Evolutionary conservation across 2,113 vertebrate genomes (phyloP).

Genomic region (Macroglossus sobrinus): DNA sequence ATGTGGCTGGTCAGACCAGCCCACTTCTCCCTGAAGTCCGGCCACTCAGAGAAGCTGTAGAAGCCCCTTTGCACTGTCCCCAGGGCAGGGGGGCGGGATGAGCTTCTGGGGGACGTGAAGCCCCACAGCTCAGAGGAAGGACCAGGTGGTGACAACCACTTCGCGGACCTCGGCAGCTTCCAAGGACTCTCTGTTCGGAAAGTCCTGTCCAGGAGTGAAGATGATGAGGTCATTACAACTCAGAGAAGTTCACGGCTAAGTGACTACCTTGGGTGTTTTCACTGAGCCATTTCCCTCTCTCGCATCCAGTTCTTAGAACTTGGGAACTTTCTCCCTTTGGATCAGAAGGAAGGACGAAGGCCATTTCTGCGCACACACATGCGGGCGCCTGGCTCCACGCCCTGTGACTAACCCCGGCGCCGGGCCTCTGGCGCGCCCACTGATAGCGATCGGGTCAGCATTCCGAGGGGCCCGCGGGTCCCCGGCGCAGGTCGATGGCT

Average conservation of each 20-base stretch:
- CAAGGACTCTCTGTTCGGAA: not conserved
- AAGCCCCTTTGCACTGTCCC: not conserved
- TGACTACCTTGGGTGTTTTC: too few relatives aligned
- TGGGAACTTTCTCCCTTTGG: not conserved
- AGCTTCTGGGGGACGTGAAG: not conserved
- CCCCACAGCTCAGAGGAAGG: not conserved
- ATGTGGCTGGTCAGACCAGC: not conserved
- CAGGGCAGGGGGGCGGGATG: too few relatives aligned
- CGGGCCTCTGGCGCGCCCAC: fast-evolving
- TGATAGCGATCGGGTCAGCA: not conserved
- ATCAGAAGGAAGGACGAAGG: not conserved
- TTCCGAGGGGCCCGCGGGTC: not conserved
- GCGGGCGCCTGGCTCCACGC: fast-evolving
- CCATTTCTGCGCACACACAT: fast-evolving
- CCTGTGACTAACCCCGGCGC: not conserved
- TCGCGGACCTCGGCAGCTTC: too few relatives aligned
- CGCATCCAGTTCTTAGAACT: fast-evolving
- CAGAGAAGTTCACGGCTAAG: not conserved
- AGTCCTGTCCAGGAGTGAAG: not conserved
- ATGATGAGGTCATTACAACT: not conserved
- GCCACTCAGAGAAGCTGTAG: too few relatives aligned
- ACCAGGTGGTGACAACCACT: not conserved
- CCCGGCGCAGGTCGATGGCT: too few relatives aligned
- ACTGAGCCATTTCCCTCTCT: not conserved
- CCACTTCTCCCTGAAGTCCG: not conserved